Conservation (phyloP, 2,888 invertebrate species). For the Scaptomyza tumidula region DNA sequence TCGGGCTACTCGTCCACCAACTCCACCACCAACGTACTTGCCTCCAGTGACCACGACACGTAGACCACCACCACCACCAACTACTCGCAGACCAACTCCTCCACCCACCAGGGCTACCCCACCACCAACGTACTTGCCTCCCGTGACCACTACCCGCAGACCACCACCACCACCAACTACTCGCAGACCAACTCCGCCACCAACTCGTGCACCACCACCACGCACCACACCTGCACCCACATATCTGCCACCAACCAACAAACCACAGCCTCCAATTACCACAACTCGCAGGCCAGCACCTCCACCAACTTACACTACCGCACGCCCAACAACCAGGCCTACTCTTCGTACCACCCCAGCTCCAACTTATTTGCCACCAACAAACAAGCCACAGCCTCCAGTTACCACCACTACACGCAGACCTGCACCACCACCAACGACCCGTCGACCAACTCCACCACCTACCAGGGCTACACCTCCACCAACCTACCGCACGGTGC, state of each 20-base stretch:
- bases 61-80: slow-evolving; percentile 25
- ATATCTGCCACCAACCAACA: slow-evolving; percentile 35
- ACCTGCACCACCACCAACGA: slow-evolving; percentile 16
- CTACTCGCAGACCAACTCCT: slow-evolving; percentile 16
- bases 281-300: slow-evolving; percentile 29
- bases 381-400: slow-evolving; percentile 31
- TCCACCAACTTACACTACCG: slow-evolving; percentile 31
- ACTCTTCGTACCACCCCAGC: slow-evolving; percentile 28
- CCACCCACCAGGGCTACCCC: slow-evolving; percentile 54
- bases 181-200: slow-evolving; percentile 32
- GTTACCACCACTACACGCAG: slow-evolving; percentile 39
- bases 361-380: slow-evolving; percentile 48
- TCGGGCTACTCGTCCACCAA: slow-evolving; percentile 32
- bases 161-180: slow-evolving; percentile 26
- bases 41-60: slow-evolving; percentile 42
- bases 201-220: slow-evolving; percentile 29
- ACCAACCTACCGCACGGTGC: slow-evolving; percentile 50
- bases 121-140: slow-evolving; percentile 36
- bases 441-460: slow-evolving; percentile 22
- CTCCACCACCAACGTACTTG: slow-evolving; percentile 60
- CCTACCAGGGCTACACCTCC: slow-evolving; percentile 41
- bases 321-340: slow-evolving; percentile 43
- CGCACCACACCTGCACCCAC: slow-evolving; percentile 44
- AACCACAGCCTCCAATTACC: slow-evolving; percentile 36
- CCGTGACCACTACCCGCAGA: slow-evolving; percentile 32